Percentiles rank a stretch among this genome's conserved stretches.
Conservation (phyloP, 2,113 vertebrate species). For the Cnemophilus loriae region DNA sequence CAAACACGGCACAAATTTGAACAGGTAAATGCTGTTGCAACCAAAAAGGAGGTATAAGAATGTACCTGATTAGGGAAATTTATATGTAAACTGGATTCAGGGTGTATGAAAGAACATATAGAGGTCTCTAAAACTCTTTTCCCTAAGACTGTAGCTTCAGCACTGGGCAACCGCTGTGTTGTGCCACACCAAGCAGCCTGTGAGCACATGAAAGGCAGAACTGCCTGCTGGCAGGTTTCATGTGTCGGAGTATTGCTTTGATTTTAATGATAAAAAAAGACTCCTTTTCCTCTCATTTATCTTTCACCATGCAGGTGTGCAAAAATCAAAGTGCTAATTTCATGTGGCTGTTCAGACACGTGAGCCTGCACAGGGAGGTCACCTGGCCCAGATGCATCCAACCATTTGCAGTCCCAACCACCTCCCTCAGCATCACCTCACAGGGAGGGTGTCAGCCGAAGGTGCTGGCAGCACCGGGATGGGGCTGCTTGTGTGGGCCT, state of each 20-base stretch:
- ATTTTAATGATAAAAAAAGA: slow-evolving; percentile 23
- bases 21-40: neutral
- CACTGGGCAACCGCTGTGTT: neutral
- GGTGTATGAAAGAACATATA: neutral
- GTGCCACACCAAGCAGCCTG: neutral
- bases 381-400: neutral
- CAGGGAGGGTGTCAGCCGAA: neutral
- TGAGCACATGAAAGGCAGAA: neutral
- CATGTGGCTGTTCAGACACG: neutral
- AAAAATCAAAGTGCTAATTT: neutral
- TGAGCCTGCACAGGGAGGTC: neutral
- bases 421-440: neutral
- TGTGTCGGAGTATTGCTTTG: neutral
- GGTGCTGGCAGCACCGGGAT: neutral
- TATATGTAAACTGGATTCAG: neutral
- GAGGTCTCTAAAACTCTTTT: neutral
- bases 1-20: neutral
- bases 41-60: neutral
- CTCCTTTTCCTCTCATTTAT: neutral
- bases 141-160: neutral
- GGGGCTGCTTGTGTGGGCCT: neutral
- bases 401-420: neutral
- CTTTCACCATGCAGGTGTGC: slow-evolving; percentile 5
- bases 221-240: neutral
- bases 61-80: neutral